Evolutionary conservation across 1,140 invertebrate genomes (phyloP).

Genomic region (Drosophila parabipectinata): DNA sequence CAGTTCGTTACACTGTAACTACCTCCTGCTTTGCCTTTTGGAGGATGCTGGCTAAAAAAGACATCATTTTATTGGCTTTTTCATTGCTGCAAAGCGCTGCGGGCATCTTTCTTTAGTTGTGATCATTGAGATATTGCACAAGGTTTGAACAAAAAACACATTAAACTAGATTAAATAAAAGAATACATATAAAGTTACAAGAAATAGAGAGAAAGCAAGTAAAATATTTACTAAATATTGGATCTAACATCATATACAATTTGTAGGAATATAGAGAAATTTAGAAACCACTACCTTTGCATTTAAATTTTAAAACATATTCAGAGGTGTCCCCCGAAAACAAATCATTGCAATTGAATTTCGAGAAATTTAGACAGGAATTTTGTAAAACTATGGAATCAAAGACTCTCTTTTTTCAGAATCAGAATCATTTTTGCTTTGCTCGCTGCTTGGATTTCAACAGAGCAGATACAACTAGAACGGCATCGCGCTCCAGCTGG

Average conservation of each 20-base stretch:
- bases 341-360: constrained; percentile 13
- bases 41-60: no score
- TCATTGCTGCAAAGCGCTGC: no score
- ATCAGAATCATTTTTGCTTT: constrained; percentile 49
- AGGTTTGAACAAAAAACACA: constrained; percentile 28
- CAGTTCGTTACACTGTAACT: no score
- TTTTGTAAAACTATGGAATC: constrained; percentile 11
- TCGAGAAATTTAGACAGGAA: constrained; percentile 17
- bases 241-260: not conserved
- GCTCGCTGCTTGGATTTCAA: constrained; percentile 84
- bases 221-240: constrained; percentile 22
- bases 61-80: no score
- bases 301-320: not conserved
- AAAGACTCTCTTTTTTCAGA: constrained; percentile 1
- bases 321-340: not conserved
- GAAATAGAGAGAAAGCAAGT: constrained; percentile 12
- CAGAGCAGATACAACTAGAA: constrained; percentile 94
- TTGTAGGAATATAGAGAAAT: not conserved
- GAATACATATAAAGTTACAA: not conserved
- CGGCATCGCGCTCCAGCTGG: constrained; percentile 95
- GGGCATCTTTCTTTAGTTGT: constrained; percentile 53
- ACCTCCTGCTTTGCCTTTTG: no score
- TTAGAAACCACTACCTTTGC: constrained; percentile 6
- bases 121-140: constrained; percentile 70
- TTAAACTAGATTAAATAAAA: constrained; percentile 16